Base-by-base conservation (phyloP, 2,113 vertebrate genomes). In the Heterocephalus glaber region DNA sequence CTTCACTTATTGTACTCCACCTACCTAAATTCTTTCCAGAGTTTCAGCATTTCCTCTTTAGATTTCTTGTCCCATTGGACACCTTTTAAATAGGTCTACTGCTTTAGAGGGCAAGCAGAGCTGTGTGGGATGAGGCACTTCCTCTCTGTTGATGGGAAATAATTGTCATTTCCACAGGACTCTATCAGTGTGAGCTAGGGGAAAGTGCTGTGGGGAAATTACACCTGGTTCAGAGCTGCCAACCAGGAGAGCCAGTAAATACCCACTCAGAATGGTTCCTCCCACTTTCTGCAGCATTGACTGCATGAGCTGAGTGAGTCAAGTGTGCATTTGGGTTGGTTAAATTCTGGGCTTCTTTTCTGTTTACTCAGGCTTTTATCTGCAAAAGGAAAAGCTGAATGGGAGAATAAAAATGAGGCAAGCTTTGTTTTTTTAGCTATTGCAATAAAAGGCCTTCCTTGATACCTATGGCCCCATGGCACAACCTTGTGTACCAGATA, bases 1-100 rank as follows among this genome's bases (percentile, higher is more conserved):
- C 56, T 83, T 96, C 82, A 47, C 47, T 79, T 85, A 96, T 92
- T 86, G 85, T 74, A 88, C 49, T 76, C 56, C 28, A 86, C 74
- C 89, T 92, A 92, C 91, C 79, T 95, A 95, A 89, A 66, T 86
- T 96, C 66, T 80, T 94, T 58, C 35, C 80, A 41, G 33, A 96
- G 49, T 94, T 84, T 76, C 35, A 89, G 24, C 87, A 94, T 70
- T 77, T 77, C 66, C 68, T 76, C 61, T 94, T 94, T 86, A 68
- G 86, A 86, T 92, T 76, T 81, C 86, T 93, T 80, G 86, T 74
- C 61, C 35, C 86, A 89, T 91, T 93, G 63, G 38, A 44, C 24
- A 93, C 56, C 44, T 85, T 84, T 68, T 60, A 85, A 94, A 89
- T 47, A 68, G 79, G 6, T 79, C 44, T 20, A 33, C 85, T 80